A percentile compares a stretch with the other conserved stretches of the same genome.
Conservation (phyloP, 2,113 vertebrate genomes). For the Chloroceryle aenea region DNA sequence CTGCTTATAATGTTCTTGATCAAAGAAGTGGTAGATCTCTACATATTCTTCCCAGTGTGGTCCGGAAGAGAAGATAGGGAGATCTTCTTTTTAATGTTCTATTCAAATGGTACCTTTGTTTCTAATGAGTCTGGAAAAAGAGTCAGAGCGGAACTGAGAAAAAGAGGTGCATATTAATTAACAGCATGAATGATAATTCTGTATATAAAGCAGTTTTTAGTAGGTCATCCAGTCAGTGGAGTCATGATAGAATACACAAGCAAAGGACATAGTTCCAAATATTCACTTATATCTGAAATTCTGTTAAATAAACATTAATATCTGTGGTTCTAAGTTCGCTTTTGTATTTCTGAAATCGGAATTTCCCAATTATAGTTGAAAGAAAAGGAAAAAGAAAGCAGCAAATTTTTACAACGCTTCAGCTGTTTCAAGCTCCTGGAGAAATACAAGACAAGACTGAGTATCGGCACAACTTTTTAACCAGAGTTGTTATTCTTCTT, state of each 20-base stretch:
- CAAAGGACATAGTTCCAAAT: neutral
- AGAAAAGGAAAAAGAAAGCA: neutral
- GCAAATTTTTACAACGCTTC: neutral
- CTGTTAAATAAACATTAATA: neutral
- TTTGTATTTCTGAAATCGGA: neutral
- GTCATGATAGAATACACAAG: neutral
- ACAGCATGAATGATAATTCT: neutral
- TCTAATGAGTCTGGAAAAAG: conserved; percentile 17
- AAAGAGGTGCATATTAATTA: conserved; percentile 47
- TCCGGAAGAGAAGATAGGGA: neutral
- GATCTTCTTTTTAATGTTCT: conserved; percentile 11
- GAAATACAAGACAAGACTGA: conserved; percentile 34
- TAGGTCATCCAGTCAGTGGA: neutral
- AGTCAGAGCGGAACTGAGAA: conserved; percentile 1
- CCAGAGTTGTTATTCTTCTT: conserved; percentile 57
- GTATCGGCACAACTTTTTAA: conserved; percentile 29
- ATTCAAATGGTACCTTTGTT: conserved; percentile 4
- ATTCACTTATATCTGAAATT: neutral
- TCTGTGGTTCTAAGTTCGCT: neutral
- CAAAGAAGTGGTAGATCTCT: neutral
- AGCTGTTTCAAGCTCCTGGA: neutral
- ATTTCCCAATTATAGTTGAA: neutral
- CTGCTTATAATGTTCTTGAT: neutral
- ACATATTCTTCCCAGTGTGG: neutral
- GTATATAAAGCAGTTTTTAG: conserved; percentile 9